Base-by-base conservation (phyloP, 2,888 invertebrate genomes). In the Pyrochroa serraticornis region DNA sequence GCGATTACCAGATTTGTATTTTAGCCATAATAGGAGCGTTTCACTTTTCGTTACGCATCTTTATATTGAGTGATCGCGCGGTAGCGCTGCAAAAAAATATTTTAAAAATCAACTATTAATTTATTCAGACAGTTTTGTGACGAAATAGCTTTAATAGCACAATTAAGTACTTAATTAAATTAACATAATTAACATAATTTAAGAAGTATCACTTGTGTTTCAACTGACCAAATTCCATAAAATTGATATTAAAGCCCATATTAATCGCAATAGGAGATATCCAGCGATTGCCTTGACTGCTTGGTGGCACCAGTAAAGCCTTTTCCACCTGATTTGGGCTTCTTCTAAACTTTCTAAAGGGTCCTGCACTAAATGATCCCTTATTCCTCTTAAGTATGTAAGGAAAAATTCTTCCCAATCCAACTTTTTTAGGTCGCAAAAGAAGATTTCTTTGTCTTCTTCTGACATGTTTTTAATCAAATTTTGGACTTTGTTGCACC, bases 291-390 rank as follows among this genome's bases (percentile, higher is more conserved):
- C 22, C 38, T 50, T 53, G 8, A 61, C 54, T 7, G 13, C 22
- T 34, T 45, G 38, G 37, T 61, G 61, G n/a, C 44, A 41, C 56
- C 52, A 53, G 10, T 58, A 61, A 22, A 61, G 41, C 73, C 70
- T 69, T 8, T 45, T 69, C 71, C 70, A 75, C 55, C 58, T 69
- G 7, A 54, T 60, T 48, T 22, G 62, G 1, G 89, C 89, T 3
- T 82, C 81, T 5, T 87, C 84, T 45, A 92, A 74, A 0, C 87
- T 87, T 46, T 84, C 84, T 10, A 88, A 82, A 60, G 87, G 86
- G 68, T 96, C 95, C 72, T 93, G 92, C 63, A 93, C 83, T 49
- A 95, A 77, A 74, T 89, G 91, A 37, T 86, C 77, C 54, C 94
- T 82, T 51, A 93, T 84, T 1, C 96, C 96, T 43, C 81, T 80